Conservation (phyloP, 2,113 vertebrate species). For the Suricata suricatta region DNA sequence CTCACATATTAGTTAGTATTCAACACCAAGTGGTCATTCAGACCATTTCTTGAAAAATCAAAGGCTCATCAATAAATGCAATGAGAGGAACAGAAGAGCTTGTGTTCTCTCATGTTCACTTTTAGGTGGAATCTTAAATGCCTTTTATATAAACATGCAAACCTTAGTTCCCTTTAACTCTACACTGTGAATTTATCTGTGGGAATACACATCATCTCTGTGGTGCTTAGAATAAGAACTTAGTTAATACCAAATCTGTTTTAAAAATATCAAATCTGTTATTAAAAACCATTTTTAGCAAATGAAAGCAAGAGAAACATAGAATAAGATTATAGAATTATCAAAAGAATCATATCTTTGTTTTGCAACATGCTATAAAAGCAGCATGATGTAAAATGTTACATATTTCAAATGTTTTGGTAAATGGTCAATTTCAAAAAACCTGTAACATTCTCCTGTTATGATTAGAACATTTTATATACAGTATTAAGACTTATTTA, state of each 20-base stretch:
- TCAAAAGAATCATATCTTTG: not conserved
- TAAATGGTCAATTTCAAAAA: constrained; percentile 21
- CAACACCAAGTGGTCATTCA: not conserved
- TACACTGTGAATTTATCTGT: not conserved
- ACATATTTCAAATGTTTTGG: not conserved
- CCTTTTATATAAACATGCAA: constrained; percentile 11
- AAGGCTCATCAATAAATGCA: constrained; percentile 22
- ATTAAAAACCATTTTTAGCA: not conserved
- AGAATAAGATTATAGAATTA: not conserved
- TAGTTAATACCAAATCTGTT: not conserved
- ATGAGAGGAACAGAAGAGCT: not conserved
- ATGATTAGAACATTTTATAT: not conserved
- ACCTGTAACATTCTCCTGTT: not conserved
- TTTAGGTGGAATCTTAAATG: not conserved
- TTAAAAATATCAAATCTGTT: not conserved
- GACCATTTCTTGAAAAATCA: constrained; percentile 46
- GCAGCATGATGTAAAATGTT: not conserved
- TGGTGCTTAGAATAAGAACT: not conserved
- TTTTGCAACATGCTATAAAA: constrained; percentile 17
- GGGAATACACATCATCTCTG: not conserved
- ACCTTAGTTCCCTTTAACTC: not conserved
- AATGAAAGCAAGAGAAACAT: not conserved
- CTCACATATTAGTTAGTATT: constrained; percentile 29
- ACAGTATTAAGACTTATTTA: not conserved
- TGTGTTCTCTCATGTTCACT: not conserved